Base-by-base conservation (phyloP, 64 coral and sea anemone genomes). In the Cladopsammia gracilis region DNA sequence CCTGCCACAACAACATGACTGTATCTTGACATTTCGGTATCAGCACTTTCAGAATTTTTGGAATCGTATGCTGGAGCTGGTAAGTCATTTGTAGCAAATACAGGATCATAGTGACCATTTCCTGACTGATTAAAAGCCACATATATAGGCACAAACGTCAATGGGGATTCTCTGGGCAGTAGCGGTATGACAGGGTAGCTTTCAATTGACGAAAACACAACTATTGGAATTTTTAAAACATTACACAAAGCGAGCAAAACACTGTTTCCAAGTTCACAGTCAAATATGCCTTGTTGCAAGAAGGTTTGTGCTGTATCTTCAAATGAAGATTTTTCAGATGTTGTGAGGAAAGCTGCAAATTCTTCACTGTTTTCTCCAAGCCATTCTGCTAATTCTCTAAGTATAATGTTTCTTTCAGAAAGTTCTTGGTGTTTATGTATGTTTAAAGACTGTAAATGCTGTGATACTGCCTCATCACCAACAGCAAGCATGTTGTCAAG, bases 101-200 rank as follows among this genome's bases (percentile, higher is more conserved):
- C 77, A 25, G 89, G 61, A 56, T 91, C 78, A 83, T 91, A 83
- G 56, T 91, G 89, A 72, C 89, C 77, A 46, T 91, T 91, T 25
- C 93, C 86, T 76, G 75, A 60, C 69, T 89, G 86, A 57, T 83
- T 95, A 25, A 85, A 95, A 20, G 86, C 77, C 34, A 95, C 76
- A 85, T 95, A 68, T 59, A 95, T 54, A 43, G 93, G 93, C 76
- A 85, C 79, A 62, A 50, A 58, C 51, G 65, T 50, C 54, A 89
- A 10, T 53, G 78, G 86, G 59, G n/a, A 25, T 13, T 75, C 48
- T 48, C 70, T 53, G 7, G 87, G 93, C 16, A 85, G 26, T 68
- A 94, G 10, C 66, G 87, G 77, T n/a, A 89, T 89, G 0, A 95
- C 61, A 70, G 93, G 93, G 57, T 89, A 95, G 59, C 60, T 89